Conservation (phyloP, 1,140 invertebrate genomes). For the Anastrepha ludens region DNA sequence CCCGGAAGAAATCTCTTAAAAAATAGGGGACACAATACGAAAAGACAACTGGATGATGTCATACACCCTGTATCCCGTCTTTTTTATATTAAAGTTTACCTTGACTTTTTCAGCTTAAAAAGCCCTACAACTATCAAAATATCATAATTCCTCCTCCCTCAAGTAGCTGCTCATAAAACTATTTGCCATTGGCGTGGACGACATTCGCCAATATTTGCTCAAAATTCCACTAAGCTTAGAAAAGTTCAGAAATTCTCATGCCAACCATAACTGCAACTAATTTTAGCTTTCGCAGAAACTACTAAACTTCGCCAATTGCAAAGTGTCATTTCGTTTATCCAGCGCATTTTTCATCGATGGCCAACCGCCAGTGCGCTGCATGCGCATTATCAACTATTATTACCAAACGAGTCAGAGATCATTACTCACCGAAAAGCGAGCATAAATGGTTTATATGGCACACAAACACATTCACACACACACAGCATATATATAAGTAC, state of each 20-base stretch:
- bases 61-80: no score
- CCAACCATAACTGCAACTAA: neutral
- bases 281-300: neutral
- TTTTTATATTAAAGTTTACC: no score
- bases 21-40: no score
- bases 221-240: neutral
- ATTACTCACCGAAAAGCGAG: slow-evolving; percentile 26
- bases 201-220: no score
- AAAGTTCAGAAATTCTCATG: neutral
- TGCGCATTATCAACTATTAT: slow-evolving; percentile 42
- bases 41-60: no score
- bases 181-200: no score
- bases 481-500: neutral
- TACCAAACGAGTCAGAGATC: neutral
- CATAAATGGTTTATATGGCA: slow-evolving; percentile 7
- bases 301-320: neutral
- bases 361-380: neutral
- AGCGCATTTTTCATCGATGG: neutral
- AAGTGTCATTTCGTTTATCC: slow-evolving; percentile 8
- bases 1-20: no score
- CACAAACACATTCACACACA: neutral
- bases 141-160: neutral
- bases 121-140: neutral
- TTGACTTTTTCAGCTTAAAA: neutral
- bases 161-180: no score